Evolutionary conservation across 2,797 vertebrate species (phyloP).

Genomic region (Rhynchonycteris naso): DNA sequence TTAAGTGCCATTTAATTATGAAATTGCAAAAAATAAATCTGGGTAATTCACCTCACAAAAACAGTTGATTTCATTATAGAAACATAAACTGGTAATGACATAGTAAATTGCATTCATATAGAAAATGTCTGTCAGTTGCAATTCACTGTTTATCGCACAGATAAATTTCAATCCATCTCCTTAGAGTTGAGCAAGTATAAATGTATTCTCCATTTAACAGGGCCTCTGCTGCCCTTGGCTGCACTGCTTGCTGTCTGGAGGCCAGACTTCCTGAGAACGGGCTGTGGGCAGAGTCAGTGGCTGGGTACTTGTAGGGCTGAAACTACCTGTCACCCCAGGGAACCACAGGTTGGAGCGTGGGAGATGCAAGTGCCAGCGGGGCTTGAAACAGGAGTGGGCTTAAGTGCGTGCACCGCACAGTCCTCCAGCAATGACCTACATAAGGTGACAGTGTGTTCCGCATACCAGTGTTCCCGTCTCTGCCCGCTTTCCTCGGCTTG

Average conservation of each 20-base stretch:
- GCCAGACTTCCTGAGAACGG: conserved; percentile 36
- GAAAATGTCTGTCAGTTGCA: conserved; percentile 77
- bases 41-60: conserved; percentile 75
- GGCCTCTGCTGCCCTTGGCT: conserved; percentile 59
- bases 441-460: neutral
- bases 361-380: conserved; percentile 23
- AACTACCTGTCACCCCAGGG: conserved; percentile 45
- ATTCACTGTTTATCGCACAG: conserved; percentile 75
- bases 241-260: conserved; percentile 52
- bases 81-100: conserved; percentile 76
- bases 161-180: conserved; percentile 74
- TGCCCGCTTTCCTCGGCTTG: neutral
- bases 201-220: conserved; percentile 66
- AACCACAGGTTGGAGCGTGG: conserved; percentile 3
- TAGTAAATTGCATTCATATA: conserved; percentile 81
- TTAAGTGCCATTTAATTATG: conserved; percentile 75
- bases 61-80: conserved; percentile 78
- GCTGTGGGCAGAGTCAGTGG: conserved; percentile 4
- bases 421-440: conserved; percentile 68
- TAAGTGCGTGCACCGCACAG: neutral
- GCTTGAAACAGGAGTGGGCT: conserved; percentile 45
- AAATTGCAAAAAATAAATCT: conserved; percentile 75
- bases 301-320: conserved; percentile 33
- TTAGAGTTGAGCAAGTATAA: conserved; percentile 61
- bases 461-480: conserved; percentile 41